Evolutionary conservation across 2,888 invertebrate species (phyloP).

Genomic region (Drepana falcataria): DNA sequence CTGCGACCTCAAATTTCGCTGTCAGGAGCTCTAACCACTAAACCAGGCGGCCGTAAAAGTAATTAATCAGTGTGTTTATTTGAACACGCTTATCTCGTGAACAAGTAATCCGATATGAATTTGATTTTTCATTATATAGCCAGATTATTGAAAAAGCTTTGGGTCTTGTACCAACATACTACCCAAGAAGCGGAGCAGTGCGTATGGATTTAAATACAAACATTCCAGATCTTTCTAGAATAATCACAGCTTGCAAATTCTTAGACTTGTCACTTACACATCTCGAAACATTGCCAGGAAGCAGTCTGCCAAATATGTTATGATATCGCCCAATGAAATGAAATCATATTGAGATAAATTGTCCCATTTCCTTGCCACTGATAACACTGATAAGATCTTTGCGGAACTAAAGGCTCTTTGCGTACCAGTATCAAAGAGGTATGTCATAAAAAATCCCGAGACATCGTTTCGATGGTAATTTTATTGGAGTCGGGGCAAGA

Average conservation of each 20-base stretch:
- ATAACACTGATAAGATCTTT: not conserved
- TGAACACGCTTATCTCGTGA: too few relatives aligned
- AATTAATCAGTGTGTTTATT: too few relatives aligned
- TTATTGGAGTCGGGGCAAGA: constrained; percentile 12
- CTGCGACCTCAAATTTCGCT: too few relatives aligned
- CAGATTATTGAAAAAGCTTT: too few relatives aligned
- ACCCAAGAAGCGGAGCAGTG: too few relatives aligned
- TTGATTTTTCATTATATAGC: too few relatives aligned
- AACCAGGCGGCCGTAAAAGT: too few relatives aligned
- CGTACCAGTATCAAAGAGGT: not conserved
- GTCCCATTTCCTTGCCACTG: not conserved
- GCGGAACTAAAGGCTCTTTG: not conserved
- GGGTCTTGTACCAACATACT: too few relatives aligned
- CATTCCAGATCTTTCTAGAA: too few relatives aligned
- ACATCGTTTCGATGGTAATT: constrained; percentile 13
- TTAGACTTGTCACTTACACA: not conserved
- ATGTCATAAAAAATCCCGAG: not conserved
- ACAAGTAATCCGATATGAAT: too few relatives aligned
- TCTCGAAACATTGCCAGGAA: not conserved
- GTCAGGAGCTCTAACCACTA: too few relatives aligned
- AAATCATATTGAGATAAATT: not conserved
- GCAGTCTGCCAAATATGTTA: not conserved
- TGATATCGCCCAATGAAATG: not conserved
- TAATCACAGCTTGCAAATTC: not conserved
- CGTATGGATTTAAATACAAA: too few relatives aligned